These are phyloP conservation scores for Pedionomus torquatus DNA, from an alignment of 2,113 vertebrate genomes.

Conservation along the genomic window DNA sequence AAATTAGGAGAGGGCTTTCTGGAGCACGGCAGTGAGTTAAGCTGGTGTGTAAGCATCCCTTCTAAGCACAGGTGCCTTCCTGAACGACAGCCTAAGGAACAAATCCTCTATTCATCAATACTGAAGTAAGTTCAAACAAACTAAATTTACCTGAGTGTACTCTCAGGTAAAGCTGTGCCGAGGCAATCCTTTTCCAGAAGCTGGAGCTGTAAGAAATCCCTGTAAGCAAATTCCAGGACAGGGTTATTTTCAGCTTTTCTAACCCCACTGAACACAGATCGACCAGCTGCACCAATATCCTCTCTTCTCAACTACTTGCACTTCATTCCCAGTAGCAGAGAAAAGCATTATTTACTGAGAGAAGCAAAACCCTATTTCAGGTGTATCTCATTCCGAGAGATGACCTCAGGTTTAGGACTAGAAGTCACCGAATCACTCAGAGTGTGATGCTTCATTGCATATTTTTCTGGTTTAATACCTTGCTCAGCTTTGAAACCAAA, in stretches of 20 bases:
- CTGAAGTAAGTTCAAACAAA: not conserved
- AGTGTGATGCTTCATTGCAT: not conserved
- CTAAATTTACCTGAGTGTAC: not conserved
- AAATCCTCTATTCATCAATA: not conserved
- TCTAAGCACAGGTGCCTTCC: not conserved
- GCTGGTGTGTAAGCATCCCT: not conserved
- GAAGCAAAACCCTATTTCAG: conserved; percentile 4
- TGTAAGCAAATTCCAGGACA: not conserved
- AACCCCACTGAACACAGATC: not conserved
- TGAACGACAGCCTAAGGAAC: not conserved
- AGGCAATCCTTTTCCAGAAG: not conserved
- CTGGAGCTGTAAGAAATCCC: not conserved
- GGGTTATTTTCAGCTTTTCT: not conserved
- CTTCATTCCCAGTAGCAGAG: not conserved
- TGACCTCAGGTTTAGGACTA: conserved; percentile 25
- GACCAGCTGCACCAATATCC: not conserved
- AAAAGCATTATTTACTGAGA: not conserved
- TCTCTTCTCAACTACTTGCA: not conserved
- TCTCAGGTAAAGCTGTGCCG: not conserved
- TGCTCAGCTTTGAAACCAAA: conserved; percentile 6
- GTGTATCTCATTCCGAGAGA: not conserved
- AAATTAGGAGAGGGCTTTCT: conserved; percentile 29
- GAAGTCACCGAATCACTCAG: conserved; percentile 9
- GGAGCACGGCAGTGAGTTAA: not conserved
- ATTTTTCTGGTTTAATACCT: not conserved